Conservation (phyloP, 2,797 vertebrate genomes). For the Allobates femoralis region DNA sequence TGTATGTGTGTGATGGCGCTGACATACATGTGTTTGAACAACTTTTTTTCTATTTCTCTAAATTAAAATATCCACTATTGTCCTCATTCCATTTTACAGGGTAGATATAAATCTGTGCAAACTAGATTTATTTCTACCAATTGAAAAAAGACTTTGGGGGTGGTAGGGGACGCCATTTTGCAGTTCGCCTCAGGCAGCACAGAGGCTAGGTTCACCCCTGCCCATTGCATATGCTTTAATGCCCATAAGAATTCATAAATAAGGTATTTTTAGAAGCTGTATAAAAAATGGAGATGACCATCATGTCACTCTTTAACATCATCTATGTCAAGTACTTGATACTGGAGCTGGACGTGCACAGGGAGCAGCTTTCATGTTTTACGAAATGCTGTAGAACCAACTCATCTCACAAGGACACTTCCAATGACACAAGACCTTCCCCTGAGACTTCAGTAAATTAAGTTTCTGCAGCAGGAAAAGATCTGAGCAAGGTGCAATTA, state of each 20-base stretch:
- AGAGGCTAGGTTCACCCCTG: no score
- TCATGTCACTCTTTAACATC: background rate
- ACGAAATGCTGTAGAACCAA: background rate
- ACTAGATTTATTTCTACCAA: no score
- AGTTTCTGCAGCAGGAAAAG: conserved; percentile 1
- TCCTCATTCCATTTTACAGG: no score
- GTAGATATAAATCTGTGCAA: no score
- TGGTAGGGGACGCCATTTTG: no score
- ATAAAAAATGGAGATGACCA: background rate
- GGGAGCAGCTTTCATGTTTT: conserved; percentile 5
- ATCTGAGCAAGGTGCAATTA: background rate
- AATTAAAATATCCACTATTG: no score
- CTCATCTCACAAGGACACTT: conserved; percentile 19
- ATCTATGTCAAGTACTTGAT: background rate
- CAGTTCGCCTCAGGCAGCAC: no score
- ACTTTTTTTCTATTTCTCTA: no score
- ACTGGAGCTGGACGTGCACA: no score
- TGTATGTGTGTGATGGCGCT: no score
- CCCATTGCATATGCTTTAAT: background rate
- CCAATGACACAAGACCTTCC: conserved; percentile 45
- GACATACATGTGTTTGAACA: no score
- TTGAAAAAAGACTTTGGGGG: no score
- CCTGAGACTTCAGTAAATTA: conserved; percentile 25
- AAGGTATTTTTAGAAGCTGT: background rate
- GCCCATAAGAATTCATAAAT: background rate